phyloP scores from a whole-genome alignment of 1,140 invertebrate genomes.

The Bicyclus anynana region DNA sequence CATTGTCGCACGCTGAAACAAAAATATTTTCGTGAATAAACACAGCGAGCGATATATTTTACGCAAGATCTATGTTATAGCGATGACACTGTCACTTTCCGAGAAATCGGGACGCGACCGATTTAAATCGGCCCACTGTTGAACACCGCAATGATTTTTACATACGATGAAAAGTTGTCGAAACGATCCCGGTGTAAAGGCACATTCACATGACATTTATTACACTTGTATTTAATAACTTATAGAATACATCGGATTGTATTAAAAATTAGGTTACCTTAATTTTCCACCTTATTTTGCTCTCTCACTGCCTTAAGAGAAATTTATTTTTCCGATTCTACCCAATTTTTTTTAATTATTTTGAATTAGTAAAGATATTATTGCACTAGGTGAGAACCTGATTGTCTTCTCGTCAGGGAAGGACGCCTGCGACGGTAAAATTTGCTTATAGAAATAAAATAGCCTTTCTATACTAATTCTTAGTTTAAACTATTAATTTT shows the following conservation, averaged over 20 bases:
- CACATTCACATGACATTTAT: background rate
- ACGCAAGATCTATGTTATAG: constrained; percentile 3
- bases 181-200: background rate
- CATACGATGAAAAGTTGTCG: background rate
- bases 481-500: no score
- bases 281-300: no score
- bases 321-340: no score
- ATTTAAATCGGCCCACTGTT: constrained; percentile 17
- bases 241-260: background rate
- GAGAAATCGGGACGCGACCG: constrained; percentile 15
- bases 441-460: no score
- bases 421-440: no score
- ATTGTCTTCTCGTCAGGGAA: no score
- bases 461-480: no score
- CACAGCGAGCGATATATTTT: background rate
- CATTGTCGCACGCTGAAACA: constrained; percentile 3
- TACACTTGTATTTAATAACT: background rate
- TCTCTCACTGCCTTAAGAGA: no score
- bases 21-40: constrained; percentile 9
- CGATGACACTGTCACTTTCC: constrained; percentile 16
- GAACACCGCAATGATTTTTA: constrained; percentile 3
- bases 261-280: no score
- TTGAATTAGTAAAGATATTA: no score
- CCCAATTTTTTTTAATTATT: no score
- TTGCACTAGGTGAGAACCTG: no score